These are phyloP conservation scores for Drosophila kanapiae DNA, from an alignment of 1,140 invertebrate genomes.

Conservation along the genomic window DNA sequence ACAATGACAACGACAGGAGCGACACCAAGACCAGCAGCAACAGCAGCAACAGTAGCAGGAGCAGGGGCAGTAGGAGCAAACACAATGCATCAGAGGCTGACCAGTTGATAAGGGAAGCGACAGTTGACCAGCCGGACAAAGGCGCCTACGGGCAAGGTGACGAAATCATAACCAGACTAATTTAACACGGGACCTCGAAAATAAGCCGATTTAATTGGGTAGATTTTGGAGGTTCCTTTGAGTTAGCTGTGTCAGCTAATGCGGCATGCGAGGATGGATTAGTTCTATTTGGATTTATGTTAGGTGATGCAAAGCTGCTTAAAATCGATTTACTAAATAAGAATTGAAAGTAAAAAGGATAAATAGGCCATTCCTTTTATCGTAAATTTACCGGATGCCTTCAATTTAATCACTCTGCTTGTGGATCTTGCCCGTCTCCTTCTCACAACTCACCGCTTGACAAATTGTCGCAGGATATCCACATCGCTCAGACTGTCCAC, in stretches of 20 bases:
- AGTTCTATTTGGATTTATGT: too few species aligned
- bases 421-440: not conserved
- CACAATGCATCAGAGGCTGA: conserved; percentile 36
- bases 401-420: not conserved
- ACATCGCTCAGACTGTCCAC: conserved; percentile 89
- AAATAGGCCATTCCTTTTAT: not conserved
- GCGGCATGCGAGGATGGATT: not conserved
- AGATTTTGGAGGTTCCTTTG: not conserved
- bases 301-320: too few species aligned
- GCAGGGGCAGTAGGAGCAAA: conserved; percentile 3
- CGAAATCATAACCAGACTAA: conserved; percentile 42
- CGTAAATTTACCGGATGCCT: not conserved
- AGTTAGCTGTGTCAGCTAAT: not conserved
- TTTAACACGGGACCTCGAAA: conserved; percentile 16
- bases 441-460: conserved; percentile 85
- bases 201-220: conserved; percentile 43
- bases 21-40: conserved; percentile 38
- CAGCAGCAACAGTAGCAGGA: conserved; percentile 37
- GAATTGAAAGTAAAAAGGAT: not conserved
- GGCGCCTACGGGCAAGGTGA: conserved; percentile 24
- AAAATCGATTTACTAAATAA: too few species aligned
- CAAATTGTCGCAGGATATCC: conserved; percentile 88
- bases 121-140: conserved; percentile 47
- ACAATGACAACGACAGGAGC: conserved; percentile 56
- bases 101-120: conserved; percentile 43